Evolutionary conservation across 2,888 invertebrate genomes (phyloP).

Genomic region (Rhingia rostrata): DNA sequence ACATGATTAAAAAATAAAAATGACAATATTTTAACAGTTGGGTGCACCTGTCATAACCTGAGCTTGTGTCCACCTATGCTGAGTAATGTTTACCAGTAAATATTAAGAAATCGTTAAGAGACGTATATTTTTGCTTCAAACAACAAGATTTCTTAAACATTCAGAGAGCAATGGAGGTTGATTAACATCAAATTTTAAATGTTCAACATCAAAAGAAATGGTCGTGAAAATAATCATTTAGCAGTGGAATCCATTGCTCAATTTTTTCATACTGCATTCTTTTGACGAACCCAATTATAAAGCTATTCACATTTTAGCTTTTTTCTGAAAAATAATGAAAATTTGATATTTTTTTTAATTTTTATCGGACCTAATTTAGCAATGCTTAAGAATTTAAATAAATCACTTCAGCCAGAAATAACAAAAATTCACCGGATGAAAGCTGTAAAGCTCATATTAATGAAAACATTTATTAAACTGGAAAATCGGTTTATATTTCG

Average conservation of each 20-base stretch:
- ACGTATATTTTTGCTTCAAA: too few species aligned
- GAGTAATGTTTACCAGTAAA: background rate
- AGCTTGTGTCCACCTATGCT: background rate
- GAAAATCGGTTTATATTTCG: too few species aligned
- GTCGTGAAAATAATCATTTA: background rate
- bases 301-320: too few species aligned
- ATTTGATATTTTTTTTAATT: too few species aligned
- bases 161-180: background rate
- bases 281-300: too few species aligned
- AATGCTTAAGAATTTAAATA: too few species aligned
- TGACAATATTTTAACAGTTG: background rate
- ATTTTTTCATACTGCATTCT: background rate
- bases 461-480: too few species aligned
- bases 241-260: constrained; percentile 4
- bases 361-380: too few species aligned
- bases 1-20: background rate
- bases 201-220: background rate
- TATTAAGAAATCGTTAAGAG: background rate
- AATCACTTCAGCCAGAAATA: too few species aligned
- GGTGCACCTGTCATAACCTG: background rate
- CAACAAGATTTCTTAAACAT: background rate
- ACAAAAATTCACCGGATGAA: too few species aligned
- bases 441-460: too few species aligned
- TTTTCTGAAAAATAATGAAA: too few species aligned
- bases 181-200: background rate